Base-by-base conservation (phyloP, 2,797 vertebrate genomes). In the Oreortyx pictus region DNA sequence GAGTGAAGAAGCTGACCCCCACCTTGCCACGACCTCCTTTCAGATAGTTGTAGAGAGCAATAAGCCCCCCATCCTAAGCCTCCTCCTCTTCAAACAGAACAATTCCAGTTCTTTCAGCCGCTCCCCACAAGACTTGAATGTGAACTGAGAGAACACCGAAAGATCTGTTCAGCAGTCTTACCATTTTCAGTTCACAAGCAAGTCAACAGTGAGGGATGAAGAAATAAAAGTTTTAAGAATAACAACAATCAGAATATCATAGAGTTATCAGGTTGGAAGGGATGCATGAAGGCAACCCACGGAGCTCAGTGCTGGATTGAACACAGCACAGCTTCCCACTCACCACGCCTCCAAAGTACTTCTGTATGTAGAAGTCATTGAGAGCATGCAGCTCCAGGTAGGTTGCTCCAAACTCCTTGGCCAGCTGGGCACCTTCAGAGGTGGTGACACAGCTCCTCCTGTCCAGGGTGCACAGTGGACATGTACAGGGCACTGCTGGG, bases 271-370 rank as follows among this genome's bases (percentile, higher is more conserved):
- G 18, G 3, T 14, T 64, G 27, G 16, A 68, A 68, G 24, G n/a
- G 17, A 15, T 14, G 6, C 37, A 25, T 14, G 31, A 23, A 68
- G 7, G 39, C 29, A 24, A 86, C 37, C 14, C 29, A 17, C 7
- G 6, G 43, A 43, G 43, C 43, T 43, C 17, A 43, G 43, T 17
- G 43, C 7, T 43, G 43, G 43, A 43, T 16, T 43, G 43, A 43
- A 43, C 16, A 17, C 43, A 43, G 43, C 43, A 43, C 16, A 15
- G 43, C 43, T 43, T 43, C 15, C 43, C 43, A 43, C 99, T 98
- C 95, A 99, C 99, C 98, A 99, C 98, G 23, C 98, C 99, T 97
- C 99, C 99, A 25, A 99, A 99, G 94, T 99, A 99, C 66, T 98
- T 99, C 16, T 98, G 98, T 52, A 99, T 98, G 49, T 99, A 99